phyloP scores from a whole-genome alignment of 2,797 vertebrate genomes.

The Perodicticus potto region DNA sequence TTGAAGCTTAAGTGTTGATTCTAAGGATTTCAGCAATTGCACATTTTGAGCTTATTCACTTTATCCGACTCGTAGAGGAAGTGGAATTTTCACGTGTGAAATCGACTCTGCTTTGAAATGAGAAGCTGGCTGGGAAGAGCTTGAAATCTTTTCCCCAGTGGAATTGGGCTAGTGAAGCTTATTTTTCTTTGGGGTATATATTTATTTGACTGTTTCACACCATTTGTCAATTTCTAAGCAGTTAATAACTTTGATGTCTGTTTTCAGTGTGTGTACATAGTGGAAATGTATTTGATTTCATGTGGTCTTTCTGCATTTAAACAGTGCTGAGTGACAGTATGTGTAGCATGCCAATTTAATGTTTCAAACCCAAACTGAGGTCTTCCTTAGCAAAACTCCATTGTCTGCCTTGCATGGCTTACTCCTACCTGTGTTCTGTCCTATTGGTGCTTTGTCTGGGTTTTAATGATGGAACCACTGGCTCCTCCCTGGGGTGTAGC shows the following conservation, averaged over 20 bases:
- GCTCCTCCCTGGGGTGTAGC: neutral
- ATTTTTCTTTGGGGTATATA: conserved; percentile 60
- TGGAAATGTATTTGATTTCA: conserved; percentile 66
- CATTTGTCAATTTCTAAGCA: conserved; percentile 69
- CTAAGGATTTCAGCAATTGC: rapidly evolving
- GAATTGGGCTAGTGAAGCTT: neutral
- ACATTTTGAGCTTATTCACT: neutral
- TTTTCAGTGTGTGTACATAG: conserved; percentile 30
- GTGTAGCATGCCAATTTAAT: neutral
- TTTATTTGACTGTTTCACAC: conserved; percentile 67
- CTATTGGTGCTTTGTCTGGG: neutral
- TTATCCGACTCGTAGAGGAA: neutral
- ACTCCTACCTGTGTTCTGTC: neutral
- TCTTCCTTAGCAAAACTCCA: neutral
- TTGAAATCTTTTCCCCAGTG: neutral
- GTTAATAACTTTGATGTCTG: conserved; percentile 51
- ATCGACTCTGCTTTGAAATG: rapidly evolving
- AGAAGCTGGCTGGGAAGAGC: neutral
- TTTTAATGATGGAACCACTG: neutral
- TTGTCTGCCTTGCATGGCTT: neutral
- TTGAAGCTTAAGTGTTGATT: neutral
- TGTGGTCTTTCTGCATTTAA: conserved; percentile 49
- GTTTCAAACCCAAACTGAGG: neutral
- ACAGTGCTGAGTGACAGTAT: conserved; percentile 51
- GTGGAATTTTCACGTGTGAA: rapidly evolving